These are phyloP conservation scores for Columbina picui DNA, from an alignment of 2,113 vertebrate species.

Conservation along the genomic window DNA sequence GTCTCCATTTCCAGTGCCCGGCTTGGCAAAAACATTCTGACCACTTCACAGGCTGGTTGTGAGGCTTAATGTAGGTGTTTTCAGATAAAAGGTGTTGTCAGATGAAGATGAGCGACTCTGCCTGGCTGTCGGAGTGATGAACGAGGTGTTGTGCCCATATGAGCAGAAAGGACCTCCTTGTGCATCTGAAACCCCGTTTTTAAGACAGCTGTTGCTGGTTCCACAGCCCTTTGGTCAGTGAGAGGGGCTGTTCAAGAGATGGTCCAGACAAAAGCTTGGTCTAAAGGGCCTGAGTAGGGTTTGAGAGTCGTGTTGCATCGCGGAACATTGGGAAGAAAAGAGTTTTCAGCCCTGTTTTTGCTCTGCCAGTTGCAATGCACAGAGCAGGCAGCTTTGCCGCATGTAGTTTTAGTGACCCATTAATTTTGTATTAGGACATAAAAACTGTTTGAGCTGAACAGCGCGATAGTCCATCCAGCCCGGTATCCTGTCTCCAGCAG, in stretches of 20 bases:
- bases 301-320: neutral
- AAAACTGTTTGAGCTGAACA: constrained; percentile 53
- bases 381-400: neutral
- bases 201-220: neutral
- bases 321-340: neutral
- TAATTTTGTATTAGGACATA: constrained; percentile 67
- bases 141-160: neutral
- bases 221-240: neutral
- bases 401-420: neutral
- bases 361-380: neutral
- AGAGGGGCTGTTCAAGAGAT: neutral
- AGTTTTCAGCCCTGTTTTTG: neutral
- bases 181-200: neutral
- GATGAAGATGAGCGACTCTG: constrained; percentile 11
- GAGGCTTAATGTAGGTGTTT: neutral
- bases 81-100: neutral
- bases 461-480: neutral
- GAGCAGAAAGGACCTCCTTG: neutral
- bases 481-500: constrained; percentile 23
- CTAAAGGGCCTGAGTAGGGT: neutral
- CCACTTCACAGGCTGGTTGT: neutral
- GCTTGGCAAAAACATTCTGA: neutral
- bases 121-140: neutral
- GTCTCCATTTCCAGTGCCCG: neutral
- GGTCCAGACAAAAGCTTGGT: neutral